phyloP scores from a whole-genome alignment of 2,797 vertebrate species.

The Gallirallus australis region DNA sequence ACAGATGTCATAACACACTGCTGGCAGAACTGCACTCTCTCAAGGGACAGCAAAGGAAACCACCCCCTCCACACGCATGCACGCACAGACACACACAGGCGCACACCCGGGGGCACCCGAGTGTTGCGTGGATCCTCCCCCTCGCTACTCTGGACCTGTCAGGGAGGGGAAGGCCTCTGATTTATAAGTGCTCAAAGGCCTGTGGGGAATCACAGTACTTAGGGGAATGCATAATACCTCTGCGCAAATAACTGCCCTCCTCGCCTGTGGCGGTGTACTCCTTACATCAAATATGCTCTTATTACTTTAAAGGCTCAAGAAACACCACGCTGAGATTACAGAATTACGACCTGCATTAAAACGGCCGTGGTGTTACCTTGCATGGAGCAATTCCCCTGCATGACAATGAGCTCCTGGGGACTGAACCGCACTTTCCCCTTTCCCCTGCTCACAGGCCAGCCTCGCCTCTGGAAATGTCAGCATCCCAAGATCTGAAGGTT shows the following conservation, averaged over 20 bases:
- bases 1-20: conserved; percentile 60
- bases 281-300: not conserved
- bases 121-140: not conserved
- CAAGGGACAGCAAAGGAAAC: not conserved
- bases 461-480: not conserved
- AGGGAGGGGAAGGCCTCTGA: not conserved
- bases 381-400: not conserved
- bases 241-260: not conserved
- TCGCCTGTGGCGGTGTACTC: accelerated
- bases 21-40: conserved; percentile 23
- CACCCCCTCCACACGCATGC: accelerated
- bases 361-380: not conserved
- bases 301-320: not conserved
- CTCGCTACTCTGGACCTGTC: not conserved
- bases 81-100: not conserved
- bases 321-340: not conserved
- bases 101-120: not conserved
- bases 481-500: not conserved
- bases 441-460: not conserved
- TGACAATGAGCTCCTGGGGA: not conserved
- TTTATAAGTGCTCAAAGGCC: not conserved
- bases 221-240: not conserved
- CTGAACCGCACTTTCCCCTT: not conserved
- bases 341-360: not conserved
- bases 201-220: not conserved